Conservation (phyloP, 2,797 vertebrate species). For the Poecilia gillii region DNA sequence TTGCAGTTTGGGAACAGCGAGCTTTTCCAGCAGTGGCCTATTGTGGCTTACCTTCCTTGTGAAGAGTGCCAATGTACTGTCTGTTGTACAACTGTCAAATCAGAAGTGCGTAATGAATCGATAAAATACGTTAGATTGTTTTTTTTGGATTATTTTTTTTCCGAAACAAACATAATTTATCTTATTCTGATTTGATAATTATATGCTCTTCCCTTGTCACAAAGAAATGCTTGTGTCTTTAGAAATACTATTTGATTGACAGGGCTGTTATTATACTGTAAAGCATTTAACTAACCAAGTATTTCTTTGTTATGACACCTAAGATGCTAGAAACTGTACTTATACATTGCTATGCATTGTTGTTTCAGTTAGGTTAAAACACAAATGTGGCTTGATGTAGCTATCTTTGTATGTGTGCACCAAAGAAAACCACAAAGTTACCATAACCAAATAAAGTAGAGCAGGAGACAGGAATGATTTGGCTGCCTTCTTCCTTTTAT, state of each 20-base stretch:
- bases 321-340: neutral
- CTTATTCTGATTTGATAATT: neutral
- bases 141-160: neutral
- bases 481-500: slow-evolving; percentile 70
- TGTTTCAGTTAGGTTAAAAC: neutral
- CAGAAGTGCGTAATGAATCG: neutral
- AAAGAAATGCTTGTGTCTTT: neutral
- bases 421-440: slow-evolving; percentile 13
- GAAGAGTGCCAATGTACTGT: neutral
- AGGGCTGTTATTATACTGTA: neutral
- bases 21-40: neutral
- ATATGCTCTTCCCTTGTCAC: neutral
- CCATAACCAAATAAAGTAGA: slow-evolving; percentile 70
- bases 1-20: neutral
- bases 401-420: neutral
- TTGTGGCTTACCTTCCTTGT: neutral
- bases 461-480: neutral
- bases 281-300: neutral
- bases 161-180: neutral
- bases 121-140: neutral
- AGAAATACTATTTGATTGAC: neutral
- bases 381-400: neutral
- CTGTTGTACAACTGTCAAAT: neutral
- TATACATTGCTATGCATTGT: neutral
- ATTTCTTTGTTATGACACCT: neutral